phyloP scores from a whole-genome alignment of 2,888 invertebrate genomes.

The Thumatha senex region DNA sequence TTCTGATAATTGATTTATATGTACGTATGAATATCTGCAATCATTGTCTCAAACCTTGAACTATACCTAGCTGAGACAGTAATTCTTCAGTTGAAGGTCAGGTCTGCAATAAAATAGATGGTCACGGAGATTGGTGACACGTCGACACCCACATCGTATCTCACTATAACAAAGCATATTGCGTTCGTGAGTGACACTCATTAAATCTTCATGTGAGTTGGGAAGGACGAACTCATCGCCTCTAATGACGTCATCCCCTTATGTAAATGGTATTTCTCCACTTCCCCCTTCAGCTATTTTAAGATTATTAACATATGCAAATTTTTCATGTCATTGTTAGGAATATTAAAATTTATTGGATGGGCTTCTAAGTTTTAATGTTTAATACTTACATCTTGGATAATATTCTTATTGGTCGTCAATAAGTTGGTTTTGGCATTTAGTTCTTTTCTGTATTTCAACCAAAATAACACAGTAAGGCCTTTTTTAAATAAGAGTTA shows the following conservation, averaged over 20 bases:
- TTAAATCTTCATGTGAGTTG: constrained; percentile 10
- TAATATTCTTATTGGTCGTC: too few species aligned
- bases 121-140: constrained; percentile 31
- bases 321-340: too few species aligned
- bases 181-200: constrained; percentile 22
- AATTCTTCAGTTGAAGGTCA: constrained; percentile 30
- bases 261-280: constrained; percentile 22
- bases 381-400: too few species aligned
- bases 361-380: too few species aligned
- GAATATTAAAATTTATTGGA: too few species aligned
- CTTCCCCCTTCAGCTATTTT: neutral
- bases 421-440: too few species aligned
- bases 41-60: constrained; percentile 22
- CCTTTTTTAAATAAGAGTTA: too few species aligned
- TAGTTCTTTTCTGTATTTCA: too few species aligned
- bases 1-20: neutral
- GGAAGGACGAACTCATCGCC: constrained; percentile 22
- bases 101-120: constrained; percentile 30
- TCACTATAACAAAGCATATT: neutral
- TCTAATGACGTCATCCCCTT: constrained; percentile 31
- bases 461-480: too few species aligned
- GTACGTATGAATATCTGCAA: neutral
- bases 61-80: constrained; percentile 18
- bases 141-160: too few species aligned
- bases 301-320: neutral